Conservation (phyloP, 2,888 invertebrate genomes). For the Cephus rjabovi region DNA sequence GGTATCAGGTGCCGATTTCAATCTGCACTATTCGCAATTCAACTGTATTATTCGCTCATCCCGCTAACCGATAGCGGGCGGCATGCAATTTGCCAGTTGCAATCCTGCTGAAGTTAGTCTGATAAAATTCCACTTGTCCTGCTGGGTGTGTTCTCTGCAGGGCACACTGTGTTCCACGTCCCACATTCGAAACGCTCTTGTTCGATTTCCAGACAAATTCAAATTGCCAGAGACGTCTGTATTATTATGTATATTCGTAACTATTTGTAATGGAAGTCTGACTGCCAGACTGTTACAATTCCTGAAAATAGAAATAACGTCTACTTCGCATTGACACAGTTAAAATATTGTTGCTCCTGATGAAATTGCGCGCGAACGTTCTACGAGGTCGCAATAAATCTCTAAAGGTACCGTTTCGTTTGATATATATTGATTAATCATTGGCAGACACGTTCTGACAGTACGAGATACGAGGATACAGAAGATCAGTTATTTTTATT, state of each 20-base stretch:
- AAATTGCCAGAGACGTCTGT: neutral
- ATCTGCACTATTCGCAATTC: constrained; percentile 54
- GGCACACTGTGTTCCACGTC: constrained; percentile 2
- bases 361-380: neutral
- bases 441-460: neutral
- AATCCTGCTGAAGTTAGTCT: constrained; percentile 27
- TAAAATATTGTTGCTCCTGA: neutral
- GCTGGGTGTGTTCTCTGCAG: constrained; percentile 3
- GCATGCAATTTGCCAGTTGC: constrained; percentile 41
- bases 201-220: neutral
- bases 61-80: constrained; percentile 45
- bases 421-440: constrained; percentile 5
- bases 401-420: neutral
- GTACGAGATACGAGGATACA: neutral
- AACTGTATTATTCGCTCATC: constrained; percentile 56
- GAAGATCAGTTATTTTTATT: neutral
- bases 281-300: neutral
- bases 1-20: constrained; percentile 57
- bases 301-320: neutral
- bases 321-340: neutral
- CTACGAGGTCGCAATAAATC: constrained; percentile 1
- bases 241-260: neutral
- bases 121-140: constrained; percentile 26
- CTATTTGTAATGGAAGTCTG: neutral
- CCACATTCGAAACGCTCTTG: neutral